Conservation (phyloP, 2,797 vertebrate genomes). For the Bufotes viridis region DNA sequence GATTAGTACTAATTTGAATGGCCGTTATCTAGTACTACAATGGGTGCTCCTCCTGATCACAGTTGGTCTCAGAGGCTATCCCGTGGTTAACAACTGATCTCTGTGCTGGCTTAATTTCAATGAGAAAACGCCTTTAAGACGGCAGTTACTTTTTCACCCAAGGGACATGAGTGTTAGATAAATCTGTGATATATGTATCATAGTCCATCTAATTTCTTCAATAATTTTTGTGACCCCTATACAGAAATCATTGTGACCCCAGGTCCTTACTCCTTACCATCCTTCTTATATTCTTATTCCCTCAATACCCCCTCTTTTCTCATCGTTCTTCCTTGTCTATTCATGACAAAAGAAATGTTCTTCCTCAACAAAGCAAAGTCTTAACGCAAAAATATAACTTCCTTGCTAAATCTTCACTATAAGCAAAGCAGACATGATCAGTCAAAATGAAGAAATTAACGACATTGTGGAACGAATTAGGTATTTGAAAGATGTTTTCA, state of each 20-base stretch:
- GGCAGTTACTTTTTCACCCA: no score
- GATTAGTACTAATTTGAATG: no score
- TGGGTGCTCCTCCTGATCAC: no score
- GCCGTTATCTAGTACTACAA: no score
- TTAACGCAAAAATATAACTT: background rate
- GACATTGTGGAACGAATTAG: constrained; percentile 1
- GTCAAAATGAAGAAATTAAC: constrained; percentile 7
- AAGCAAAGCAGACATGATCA: background rate
- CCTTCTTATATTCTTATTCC: background rate
- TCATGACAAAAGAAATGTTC: background rate
- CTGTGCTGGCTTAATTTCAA: no score
- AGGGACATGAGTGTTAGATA: no score
- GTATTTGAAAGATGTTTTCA: constrained; percentile 31
- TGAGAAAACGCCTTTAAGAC: no score
- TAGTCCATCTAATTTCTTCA: no score
- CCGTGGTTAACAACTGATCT: no score
- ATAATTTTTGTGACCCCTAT: background rate
- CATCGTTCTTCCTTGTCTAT: background rate
- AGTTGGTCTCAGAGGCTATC: no score
- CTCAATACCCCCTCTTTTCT: background rate
- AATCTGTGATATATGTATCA: no score
- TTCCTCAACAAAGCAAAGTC: background rate
- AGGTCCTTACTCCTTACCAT: background rate
- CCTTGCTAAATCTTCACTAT: background rate
- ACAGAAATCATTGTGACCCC: background rate